Base-by-base conservation (phyloP, 2,888 invertebrate species). In the Peribatodes rhomboidaria region DNA sequence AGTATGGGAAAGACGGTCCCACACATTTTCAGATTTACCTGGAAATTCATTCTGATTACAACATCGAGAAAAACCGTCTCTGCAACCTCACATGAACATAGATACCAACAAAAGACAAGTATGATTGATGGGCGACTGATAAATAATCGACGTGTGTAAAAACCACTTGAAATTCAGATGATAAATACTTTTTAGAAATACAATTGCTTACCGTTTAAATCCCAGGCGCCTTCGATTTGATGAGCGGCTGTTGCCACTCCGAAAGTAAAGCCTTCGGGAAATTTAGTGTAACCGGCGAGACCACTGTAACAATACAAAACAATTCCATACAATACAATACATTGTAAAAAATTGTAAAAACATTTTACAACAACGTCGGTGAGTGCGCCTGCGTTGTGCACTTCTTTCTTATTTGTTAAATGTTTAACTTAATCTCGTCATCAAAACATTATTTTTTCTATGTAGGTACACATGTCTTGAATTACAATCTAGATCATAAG, bases 1-100 rank as follows among this genome's bases (percentile, higher is more conserved):
- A 0, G 91, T 90, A 76, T 94, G 94, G 0, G 89, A 85, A 64
- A 94, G 86, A 27, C 86, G 87, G 76, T 95, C 95, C 95, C 95
- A 95, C 13, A 95, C 94, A 85, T 94, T 96, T 85, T 94, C 94
- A 0, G 94, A 93, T 84, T 95, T 96, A 20, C 95, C 96, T 96
- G 27, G 16, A 60, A 59, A 53, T 7, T 1, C 9, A 47, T 44
- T 39, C 18, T 22, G 42, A 50, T 53, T 44, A 60, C 46, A 27
- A 22, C 39, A 33, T 42, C 41, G 7, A 49, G 9, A 53, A 33
- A 55, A 53, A 27, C 56, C 61, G 54, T 63, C 63, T 64, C 62
- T 52, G 27, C 56, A 58, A 57, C 65, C 65, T 64, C 65, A 68
- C 58, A 54, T 50, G 61, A 63, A 67, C 31, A n/a, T 9, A 37